Conservation (phyloP, 2,888 invertebrate genomes). For the Chrysina gloriosa region DNA sequence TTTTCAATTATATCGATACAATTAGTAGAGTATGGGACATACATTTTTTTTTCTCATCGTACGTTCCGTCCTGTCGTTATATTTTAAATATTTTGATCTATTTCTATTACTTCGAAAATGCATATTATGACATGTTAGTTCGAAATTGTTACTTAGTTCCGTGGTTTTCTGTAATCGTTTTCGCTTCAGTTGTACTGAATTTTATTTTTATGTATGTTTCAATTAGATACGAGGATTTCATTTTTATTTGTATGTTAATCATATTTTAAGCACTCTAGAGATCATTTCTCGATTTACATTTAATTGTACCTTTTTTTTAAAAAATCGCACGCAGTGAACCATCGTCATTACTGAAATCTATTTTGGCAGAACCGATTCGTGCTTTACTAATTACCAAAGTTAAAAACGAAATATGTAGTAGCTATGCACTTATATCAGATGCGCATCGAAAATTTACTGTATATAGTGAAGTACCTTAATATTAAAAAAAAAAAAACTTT, state of each 20-base stretch:
- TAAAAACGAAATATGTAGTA: no score
- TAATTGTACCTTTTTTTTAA: constrained; percentile 7
- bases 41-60: constrained; percentile 20
- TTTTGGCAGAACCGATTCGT: constrained; percentile 28
- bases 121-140: constrained; percentile 10
- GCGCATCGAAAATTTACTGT: no score
- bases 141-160: neutral
- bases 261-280: constrained; percentile 37
- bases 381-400: no score
- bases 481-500: no score
- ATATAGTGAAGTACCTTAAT: no score
- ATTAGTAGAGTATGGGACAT: constrained; percentile 41
- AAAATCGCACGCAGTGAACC: constrained; percentile 46
- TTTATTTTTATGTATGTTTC: no score
- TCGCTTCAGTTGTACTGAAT: constrained; percentile 40
- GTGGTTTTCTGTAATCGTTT: constrained; percentile 33
- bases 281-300: constrained; percentile 16
- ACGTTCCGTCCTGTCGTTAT: constrained; percentile 1
- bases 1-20: constrained; percentile 31
- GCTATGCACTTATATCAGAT: no score
- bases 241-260: neutral
- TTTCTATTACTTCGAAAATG: constrained; percentile 25
- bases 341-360: constrained; percentile 43
- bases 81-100: constrained; percentile 28
- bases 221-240: constrained; percentile 18